These are phyloP conservation scores for Drosophila miranda DNA, from an alignment of 1,140 invertebrate genomes.

Conservation along the genomic window DNA sequence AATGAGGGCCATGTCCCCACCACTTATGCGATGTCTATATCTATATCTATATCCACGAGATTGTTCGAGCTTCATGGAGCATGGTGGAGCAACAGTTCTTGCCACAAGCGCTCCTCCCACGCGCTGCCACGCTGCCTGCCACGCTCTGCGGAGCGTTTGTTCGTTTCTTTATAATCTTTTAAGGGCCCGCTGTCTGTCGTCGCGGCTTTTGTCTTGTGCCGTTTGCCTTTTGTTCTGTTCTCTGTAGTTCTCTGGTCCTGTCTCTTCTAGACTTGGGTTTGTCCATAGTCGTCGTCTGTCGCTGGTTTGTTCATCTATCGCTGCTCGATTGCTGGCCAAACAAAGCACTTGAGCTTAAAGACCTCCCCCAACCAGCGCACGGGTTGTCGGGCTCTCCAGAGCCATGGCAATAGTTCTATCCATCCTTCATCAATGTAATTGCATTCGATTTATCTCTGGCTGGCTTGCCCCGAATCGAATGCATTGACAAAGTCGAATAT, in stretches of 20 bases:
- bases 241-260: too few species aligned
- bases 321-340: slow-evolving; percentile 44
- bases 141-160: slow-evolving; percentile 6
- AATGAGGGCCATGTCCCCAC: slow-evolving; percentile 29
- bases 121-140: neutral
- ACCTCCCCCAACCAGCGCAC: slow-evolving; percentile 2
- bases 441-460: slow-evolving; percentile 20
- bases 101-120: slow-evolving; percentile 15
- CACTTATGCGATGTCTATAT: slow-evolving; percentile 30
- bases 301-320: too few species aligned
- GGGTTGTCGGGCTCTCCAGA: too few species aligned
- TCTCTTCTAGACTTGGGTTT: too few species aligned
- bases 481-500: too few species aligned
- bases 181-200: slow-evolving; percentile 48
- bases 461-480: too few species aligned
- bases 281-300: too few species aligned
- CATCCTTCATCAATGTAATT: slow-evolving; percentile 29
- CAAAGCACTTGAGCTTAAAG: slow-evolving; percentile 59
- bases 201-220: slow-evolving; percentile 67
- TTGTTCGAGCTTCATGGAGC: slow-evolving; percentile 26
- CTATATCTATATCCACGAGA: neutral
- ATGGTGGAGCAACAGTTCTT: slow-evolving; percentile 45
- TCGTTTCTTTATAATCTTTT: slow-evolving; percentile 73
- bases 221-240: slow-evolving; percentile 58
- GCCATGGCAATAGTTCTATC: slow-evolving; percentile 24